Evolutionary conservation across 2,113 vertebrate species (phyloP).

Genomic region (Ammodytes marinus): DNA sequence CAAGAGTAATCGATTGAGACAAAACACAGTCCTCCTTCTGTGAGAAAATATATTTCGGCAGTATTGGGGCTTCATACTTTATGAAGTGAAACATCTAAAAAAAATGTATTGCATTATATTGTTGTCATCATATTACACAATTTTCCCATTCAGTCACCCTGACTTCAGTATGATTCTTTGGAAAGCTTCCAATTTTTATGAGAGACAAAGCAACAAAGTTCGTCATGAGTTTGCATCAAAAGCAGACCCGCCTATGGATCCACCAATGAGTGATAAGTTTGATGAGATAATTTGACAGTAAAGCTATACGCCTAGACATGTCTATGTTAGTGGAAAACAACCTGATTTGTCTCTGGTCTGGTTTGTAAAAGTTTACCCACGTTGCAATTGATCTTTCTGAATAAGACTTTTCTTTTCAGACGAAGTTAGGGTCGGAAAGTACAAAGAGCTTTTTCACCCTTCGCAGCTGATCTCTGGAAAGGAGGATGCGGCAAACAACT

Average conservation of each 20-base stretch:
- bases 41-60: no score
- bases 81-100: no score
- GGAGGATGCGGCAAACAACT: conserved; percentile 93
- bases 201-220: background rate
- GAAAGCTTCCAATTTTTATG: background rate
- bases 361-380: background rate
- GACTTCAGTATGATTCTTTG: background rate
- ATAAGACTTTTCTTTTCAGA: conserved; percentile 75
- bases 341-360: background rate
- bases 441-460: conserved; percentile 89
- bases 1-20: no score
- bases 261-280: background rate
- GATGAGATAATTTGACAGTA: background rate
- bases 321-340: background rate
- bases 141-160: background rate
- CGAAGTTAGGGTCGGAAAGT: conserved; percentile 87
- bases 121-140: background rate
- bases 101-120: background rate
- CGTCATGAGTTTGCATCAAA: background rate
- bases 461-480: conserved; percentile 92
- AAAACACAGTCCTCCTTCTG: no score
- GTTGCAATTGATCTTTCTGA: background rate
- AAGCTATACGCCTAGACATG: background rate
- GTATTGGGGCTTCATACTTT: no score
- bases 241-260: background rate